These are phyloP conservation scores for Phoxinus phoxinus DNA, from an alignment of 2,113 vertebrate genomes.

Conservation along the genomic window DNA sequence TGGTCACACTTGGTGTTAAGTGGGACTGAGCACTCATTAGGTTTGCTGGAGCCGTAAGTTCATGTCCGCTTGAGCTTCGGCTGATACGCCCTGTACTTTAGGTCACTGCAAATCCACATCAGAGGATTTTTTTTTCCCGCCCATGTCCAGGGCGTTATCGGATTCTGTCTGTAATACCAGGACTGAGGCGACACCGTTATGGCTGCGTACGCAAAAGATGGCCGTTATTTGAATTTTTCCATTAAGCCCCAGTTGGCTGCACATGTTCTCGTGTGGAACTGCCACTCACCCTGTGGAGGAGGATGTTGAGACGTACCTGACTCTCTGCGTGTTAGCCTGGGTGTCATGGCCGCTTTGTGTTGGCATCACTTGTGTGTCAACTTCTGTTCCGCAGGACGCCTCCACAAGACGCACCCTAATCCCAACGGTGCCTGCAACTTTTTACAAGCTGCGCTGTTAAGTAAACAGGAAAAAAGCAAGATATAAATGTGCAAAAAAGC, in stretches of 20 bases:
- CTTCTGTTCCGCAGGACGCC: conserved; percentile 46
- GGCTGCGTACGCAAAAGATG: conserved; percentile 61
- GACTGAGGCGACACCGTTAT: conserved; percentile 62
- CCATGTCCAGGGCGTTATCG: conserved; percentile 70
- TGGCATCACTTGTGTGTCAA: conserved; percentile 52
- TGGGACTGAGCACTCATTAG: conserved; percentile 76
- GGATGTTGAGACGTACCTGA: conserved; percentile 37
- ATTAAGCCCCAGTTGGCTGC: conserved; percentile 61
- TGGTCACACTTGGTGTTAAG: conserved; percentile 77
- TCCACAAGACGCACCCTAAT: conserved; percentile 45
- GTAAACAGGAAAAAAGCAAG: conserved; percentile 53
- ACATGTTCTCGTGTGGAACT: conserved; percentile 69
- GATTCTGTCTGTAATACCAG: conserved; percentile 62
- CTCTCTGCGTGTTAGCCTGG: conserved; percentile 1
- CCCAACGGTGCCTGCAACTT: not conserved
- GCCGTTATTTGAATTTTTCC: conserved; percentile 69
- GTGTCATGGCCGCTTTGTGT: conserved; percentile 54
- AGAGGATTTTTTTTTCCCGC: conserved; percentile 68
- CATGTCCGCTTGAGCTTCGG: conserved; percentile 65
- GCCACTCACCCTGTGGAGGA: conserved; percentile 47
- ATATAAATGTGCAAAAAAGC: conserved; percentile 45
- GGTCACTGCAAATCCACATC: conserved; percentile 71
- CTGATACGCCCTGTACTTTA: conserved; percentile 68
- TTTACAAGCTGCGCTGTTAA: conserved; percentile 20
- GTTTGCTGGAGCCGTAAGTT: conserved; percentile 74